Conservation (phyloP, 2,888 invertebrate species). For the Tridacna gigas region DNA sequence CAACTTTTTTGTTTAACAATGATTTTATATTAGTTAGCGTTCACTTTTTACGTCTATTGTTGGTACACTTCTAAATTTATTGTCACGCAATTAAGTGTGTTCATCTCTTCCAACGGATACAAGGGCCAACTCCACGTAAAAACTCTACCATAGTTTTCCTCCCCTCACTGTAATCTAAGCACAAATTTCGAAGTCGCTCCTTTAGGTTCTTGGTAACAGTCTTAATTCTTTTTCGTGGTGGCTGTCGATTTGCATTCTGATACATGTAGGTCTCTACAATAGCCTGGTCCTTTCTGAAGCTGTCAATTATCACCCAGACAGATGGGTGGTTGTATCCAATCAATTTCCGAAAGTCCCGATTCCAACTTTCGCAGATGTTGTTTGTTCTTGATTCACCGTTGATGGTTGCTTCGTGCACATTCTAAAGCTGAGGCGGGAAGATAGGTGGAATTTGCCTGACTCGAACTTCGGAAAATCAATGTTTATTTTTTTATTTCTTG, state of each 20-base stretch:
- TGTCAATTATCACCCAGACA: neutral
- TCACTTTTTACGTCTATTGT: no score
- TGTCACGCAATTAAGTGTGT: no score
- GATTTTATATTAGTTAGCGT: no score
- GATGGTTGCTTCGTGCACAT: neutral
- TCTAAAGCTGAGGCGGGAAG: neutral
- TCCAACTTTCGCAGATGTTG: neutral
- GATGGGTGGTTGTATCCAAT: neutral
- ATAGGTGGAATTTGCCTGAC: neutral
- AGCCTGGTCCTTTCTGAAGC: conserved; percentile 6
- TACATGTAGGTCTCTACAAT: neutral
- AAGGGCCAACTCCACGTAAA: neutral
- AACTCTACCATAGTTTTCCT: neutral
- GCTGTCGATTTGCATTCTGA: neutral
- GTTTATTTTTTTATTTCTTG: no score
- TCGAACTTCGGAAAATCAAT: no score
- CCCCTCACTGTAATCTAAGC: neutral
- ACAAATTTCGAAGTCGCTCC: neutral
- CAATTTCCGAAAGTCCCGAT: neutral
- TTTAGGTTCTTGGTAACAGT: neutral
- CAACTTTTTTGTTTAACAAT: no score
- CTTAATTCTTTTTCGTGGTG: neutral
- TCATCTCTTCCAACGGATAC: neutral
- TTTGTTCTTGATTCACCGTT: neutral
- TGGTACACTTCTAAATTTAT: no score